Base-by-base conservation (phyloP, 2,113 vertebrate species). In the Semicossyphus pulcher region DNA sequence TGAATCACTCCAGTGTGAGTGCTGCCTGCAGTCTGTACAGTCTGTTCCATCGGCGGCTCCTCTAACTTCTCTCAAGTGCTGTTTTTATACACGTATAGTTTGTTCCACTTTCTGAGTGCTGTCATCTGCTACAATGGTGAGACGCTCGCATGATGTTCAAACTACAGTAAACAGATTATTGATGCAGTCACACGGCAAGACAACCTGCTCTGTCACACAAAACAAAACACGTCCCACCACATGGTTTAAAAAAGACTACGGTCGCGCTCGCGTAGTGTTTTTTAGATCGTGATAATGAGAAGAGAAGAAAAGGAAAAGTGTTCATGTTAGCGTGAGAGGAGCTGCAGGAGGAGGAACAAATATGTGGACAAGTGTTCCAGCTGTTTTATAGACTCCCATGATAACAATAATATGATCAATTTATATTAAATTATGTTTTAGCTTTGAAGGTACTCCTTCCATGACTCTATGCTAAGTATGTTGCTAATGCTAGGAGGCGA, bases 21-120 rank as follows among this genome's bases (percentile, higher is more conserved):
- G 42, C 42, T 29, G 67, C 31, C 44, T 60, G 49, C 28, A 37
- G 67, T 37, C 44, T 60, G 49, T 36, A 37, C 73, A 10, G 47
- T 57, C 42, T 44, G 47, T 52, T 68, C 57, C 65, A 31, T 62
- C 45, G 39, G 16, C 11, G 12, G 20, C 28, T 41, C 5, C 42
- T 65, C 56, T 25, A 44, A 32, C 1, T 25, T 68, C 16, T 15
- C 37, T 67, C 4, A 4, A 20, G 53, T 16, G 28, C 31, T 48
- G 4, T 34, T 61, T 53, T 63, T 32, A 21, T 14, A 10, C 42
- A 57, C 42, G 28, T 21, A 20, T 10, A 18, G 18, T 23, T 39
- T 39, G 39, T 29, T 28, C 7, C 36, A 39, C 3, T 14, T 37
- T 64, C 11, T 37, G 32, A n/a, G 10, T 18, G 31, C 31, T 49